Conservation (phyloP, 2,797 vertebrate species). For the Pelochelys cantorii region DNA sequence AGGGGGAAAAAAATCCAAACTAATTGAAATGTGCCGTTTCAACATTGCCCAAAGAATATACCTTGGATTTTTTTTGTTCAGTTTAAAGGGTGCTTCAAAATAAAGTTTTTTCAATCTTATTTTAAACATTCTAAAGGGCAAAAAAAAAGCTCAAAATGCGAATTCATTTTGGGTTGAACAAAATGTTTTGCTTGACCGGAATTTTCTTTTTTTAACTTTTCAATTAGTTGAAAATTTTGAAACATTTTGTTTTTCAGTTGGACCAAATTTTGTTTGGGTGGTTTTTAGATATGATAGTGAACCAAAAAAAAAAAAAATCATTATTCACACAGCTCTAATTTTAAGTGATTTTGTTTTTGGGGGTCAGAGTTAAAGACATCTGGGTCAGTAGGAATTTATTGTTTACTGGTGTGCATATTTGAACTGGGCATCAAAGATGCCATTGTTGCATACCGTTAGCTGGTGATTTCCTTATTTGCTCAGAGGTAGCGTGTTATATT, state of each 20-base stretch:
- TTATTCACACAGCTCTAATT: neutral
- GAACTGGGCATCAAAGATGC: neutral
- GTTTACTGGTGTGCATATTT: constrained; percentile 56
- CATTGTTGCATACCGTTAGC: neutral
- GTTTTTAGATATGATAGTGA: neutral
- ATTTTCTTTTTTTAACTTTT: neutral
- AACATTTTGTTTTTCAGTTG: neutral
- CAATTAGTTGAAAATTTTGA: neutral
- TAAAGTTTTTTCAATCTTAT: neutral
- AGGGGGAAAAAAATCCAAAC: neutral
- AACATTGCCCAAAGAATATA: neutral
- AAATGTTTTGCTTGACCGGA: neutral
- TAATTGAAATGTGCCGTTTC: neutral
- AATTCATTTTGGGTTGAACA: neutral
- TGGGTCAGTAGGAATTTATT: constrained; percentile 30
- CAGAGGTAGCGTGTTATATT: constrained; percentile 44
- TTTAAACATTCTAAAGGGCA: neutral
- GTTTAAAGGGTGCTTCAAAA: neutral
- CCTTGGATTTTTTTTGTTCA: neutral
- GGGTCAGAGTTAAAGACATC: constrained; percentile 37
- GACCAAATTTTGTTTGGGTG: neutral
- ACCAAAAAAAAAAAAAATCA: neutral
- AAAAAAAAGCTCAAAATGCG: neutral
- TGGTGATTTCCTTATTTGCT: constrained; percentile 46
- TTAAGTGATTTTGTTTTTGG: constrained; percentile 7